Evolutionary conservation across 2,888 invertebrate species (phyloP).

Genomic region (Schizaphis graminum): DNA sequence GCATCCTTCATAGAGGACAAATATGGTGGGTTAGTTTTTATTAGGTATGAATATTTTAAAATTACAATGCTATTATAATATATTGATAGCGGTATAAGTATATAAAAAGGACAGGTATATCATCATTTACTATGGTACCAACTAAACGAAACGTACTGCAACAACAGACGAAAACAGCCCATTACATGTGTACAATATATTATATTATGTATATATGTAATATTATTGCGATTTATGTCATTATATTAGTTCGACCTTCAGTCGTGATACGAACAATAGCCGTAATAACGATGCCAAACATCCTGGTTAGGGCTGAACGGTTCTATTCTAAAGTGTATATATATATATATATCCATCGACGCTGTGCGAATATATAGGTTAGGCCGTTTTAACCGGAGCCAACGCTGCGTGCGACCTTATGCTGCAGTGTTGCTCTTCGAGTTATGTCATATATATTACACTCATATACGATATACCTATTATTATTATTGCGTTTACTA

Average conservation of each 20-base stretch:
- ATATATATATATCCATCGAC: not conserved
- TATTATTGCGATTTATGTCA: slow-evolving; percentile 61
- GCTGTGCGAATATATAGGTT: slow-evolving; percentile 39
- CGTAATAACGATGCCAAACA: slow-evolving; percentile 61
- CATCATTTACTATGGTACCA: not conserved
- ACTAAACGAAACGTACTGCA: not conserved
- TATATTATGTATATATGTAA: not conserved
- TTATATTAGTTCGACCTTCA: slow-evolving; percentile 64
- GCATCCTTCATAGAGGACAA: not conserved
- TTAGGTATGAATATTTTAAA: not conserved
- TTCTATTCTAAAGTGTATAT: slow-evolving; percentile 46
- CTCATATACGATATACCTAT: not conserved
- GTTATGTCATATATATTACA: not conserved
- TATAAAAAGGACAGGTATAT: not conserved
- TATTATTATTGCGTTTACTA: not conserved
- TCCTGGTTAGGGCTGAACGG: slow-evolving; percentile 66
- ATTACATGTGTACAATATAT: not conserved
- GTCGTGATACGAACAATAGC: slow-evolving; percentile 56
- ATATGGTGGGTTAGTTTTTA: not conserved
- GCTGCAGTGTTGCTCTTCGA: not conserved
- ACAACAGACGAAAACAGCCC: not conserved
- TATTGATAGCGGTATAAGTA: not conserved
- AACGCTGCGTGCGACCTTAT: slow-evolving; percentile 24
- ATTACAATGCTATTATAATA: not conserved
- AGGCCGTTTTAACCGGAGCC: slow-evolving; percentile 53